Conservation (phyloP, 2,797 vertebrate species). For the Xiphophorus birchmanni region DNA sequence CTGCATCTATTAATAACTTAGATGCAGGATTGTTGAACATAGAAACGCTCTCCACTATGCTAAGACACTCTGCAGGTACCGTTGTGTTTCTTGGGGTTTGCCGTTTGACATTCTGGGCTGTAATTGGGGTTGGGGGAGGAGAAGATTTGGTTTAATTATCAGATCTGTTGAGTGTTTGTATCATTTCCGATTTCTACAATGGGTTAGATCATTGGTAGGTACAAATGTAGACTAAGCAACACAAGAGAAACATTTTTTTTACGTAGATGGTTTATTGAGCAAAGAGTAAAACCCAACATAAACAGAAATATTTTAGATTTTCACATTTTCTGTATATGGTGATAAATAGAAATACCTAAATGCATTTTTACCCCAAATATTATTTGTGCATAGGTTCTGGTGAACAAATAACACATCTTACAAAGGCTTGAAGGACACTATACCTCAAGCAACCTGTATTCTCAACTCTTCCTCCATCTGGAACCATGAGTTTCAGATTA, state of each 20-base stretch:
- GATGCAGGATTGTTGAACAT: neutral
- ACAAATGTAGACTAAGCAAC: neutral
- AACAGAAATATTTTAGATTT: neutral
- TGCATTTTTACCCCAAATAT: neutral
- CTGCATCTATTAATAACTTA: conserved; percentile 5
- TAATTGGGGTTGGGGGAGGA: neutral
- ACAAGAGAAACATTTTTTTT: neutral
- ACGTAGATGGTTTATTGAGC: neutral
- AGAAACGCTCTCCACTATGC: neutral
- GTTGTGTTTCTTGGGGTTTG: neutral
- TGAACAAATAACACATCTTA: neutral
- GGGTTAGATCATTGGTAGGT: neutral
- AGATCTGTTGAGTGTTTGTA: neutral
- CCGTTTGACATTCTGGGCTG: neutral
- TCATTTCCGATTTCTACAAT: neutral
- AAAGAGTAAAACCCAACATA: neutral
- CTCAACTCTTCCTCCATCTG: neutral
- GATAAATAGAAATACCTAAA: neutral
- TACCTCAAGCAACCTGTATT: neutral
- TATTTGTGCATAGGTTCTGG: neutral
- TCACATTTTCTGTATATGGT: neutral
- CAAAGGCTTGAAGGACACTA: neutral
- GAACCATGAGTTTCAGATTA: neutral
- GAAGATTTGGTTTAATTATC: neutral
- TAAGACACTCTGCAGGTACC: neutral